Percentiles rank a stretch among this genome's conserved stretches.
phyloP scores from a whole-genome alignment of 2,113 vertebrate genomes.

The Tragelaphus imberbis region DNA sequence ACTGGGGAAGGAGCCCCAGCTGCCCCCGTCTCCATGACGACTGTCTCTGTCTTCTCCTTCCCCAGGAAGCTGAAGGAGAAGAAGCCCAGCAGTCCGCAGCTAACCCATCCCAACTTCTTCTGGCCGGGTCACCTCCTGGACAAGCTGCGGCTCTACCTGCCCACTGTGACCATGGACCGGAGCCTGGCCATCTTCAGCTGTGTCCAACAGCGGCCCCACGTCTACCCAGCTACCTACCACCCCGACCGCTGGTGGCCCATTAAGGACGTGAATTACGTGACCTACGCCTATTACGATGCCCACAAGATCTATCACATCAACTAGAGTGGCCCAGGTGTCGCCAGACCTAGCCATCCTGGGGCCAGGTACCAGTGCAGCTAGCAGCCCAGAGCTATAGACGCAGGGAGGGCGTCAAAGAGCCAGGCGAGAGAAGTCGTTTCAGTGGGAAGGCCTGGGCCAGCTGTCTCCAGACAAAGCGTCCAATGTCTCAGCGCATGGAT shows the following conservation, averaged over 20 bases:
- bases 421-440: not conserved
- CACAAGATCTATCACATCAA: not conserved
- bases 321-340: not conserved
- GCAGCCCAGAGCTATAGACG: not conserved
- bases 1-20: not conserved
- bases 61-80: slow-evolving; percentile 58
- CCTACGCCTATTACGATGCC: not conserved
- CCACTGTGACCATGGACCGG: not conserved
- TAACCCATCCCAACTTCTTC: slow-evolving; percentile 57
- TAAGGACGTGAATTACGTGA: not conserved
- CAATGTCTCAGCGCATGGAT: not conserved
- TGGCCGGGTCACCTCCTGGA: slow-evolving; percentile 78
- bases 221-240: not conserved
- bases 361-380: not conserved
- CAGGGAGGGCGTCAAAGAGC: not conserved
- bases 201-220: accelerated
- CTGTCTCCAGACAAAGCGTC: not conserved
- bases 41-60: not conserved
- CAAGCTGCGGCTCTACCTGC: slow-evolving; percentile 71
- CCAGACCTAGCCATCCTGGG: not conserved
- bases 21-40: not conserved
- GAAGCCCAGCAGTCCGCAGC: not conserved
- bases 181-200: slow-evolving; percentile 59
- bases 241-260: slow-evolving; percentile 19
- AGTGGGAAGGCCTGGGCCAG: not conserved